phyloP scores from a whole-genome alignment of 2,888 invertebrate species.

The Caenorhabditis sp. region DNA sequence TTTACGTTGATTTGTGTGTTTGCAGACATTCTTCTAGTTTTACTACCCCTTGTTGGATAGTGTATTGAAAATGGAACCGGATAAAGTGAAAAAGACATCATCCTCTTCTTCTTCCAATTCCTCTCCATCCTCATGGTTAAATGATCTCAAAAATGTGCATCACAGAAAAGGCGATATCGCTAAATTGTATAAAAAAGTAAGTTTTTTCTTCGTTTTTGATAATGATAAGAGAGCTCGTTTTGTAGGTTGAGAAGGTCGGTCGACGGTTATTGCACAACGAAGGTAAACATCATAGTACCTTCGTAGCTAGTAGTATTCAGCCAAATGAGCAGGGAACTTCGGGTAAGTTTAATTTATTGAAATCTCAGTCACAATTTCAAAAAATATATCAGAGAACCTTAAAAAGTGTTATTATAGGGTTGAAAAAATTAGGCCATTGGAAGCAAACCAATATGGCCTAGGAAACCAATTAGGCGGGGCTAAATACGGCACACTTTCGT shows the following conservation, averaged over 20 bases:
- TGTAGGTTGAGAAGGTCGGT: constrained; percentile 18
- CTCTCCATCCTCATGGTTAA: neutral
- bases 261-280: constrained; percentile 19
- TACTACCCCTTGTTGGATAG: neutral
- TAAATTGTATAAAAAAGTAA: constrained; percentile 25
- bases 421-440: no score
- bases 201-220: neutral
- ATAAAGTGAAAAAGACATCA: neutral
- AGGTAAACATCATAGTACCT: neutral
- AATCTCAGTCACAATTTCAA: no score
- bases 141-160: neutral
- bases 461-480: no score
- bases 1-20: neutral
- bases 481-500: no score
- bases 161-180: constrained; percentile 12
- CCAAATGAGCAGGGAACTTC: neutral
- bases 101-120: neutral
- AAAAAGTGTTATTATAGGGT: no score
- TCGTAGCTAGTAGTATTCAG: neutral
- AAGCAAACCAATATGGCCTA: no score
- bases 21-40: neutral
- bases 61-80: neutral
- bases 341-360: neutral
- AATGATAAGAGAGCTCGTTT: neutral
- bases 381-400: no score